Base-by-base conservation (phyloP, 2,113 vertebrate species). In the Trogon melanurus region DNA sequence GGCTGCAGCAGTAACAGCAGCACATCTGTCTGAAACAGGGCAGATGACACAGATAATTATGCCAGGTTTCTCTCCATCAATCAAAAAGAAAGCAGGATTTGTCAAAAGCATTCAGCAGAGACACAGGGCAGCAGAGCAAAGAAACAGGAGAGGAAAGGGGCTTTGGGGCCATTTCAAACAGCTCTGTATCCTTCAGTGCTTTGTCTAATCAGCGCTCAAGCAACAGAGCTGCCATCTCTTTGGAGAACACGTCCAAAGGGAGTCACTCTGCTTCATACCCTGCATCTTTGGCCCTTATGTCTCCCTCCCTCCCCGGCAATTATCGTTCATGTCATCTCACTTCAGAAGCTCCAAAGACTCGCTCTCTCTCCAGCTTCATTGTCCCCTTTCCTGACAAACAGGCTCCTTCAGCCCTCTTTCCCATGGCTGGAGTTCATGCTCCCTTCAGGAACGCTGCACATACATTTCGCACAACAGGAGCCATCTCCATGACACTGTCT, bases 231-330 rank as follows among this genome's bases (percentile, higher is more conserved):
- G 16, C 44, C n/a, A 8, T 25, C 30, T 44, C 53, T 85, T 79
- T 0, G 0, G 60, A 76, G 29, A 78, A 27, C 0, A 0, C 3
- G 18, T 58, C 34, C 0, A 1, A 30, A 1, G 0, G 26, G 19
- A 56, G 34, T 18, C 48, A 25, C 34, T 83, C 2, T 2, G 57
- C 71, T 88, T 61, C 57, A 11, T 4, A 64, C 9, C 9, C 41
- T 27, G 38, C n/a, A 27, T 38, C 67, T 73, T 85, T 26, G 44
- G 34, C 25, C 25, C 6, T 26, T 16, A 0, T 22, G 78, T 15
- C 32, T 91, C 79, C 2, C 29, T 41, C 67, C 56, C 57, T 91
- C 83, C 75, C 34, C 86, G 64, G 48, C 44, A 90, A 66, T 88
- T 91, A 92, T 21, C 69, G 65, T 53, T 85, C n/a, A 12, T 41